A percentile compares a stretch with the other conserved stretches of the same genome.
phyloP scores from a whole-genome alignment of 2,888 invertebrate species.

The Mythimna ferrago region DNA sequence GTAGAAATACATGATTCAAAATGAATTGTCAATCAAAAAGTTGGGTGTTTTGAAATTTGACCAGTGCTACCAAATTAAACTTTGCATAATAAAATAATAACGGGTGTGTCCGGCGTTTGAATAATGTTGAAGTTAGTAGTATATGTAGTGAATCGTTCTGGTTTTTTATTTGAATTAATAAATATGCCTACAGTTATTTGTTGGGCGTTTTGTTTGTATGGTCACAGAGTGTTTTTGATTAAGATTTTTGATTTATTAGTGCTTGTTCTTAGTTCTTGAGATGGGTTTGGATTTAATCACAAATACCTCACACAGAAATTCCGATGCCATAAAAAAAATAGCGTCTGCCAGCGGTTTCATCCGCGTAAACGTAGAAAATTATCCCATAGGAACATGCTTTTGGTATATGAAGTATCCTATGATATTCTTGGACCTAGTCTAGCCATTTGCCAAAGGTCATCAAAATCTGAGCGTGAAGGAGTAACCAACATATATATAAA shows the following conservation, averaged over 20 bases:
- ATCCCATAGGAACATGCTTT: too few relatives aligned
- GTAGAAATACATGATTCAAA: conserved; percentile 57
- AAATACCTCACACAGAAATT: background rate
- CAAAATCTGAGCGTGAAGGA: too few relatives aligned
- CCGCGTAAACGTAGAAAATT: too few relatives aligned
- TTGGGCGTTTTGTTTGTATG: conserved; percentile 59
- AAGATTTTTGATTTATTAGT: conserved; percentile 46
- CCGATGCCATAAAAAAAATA: background rate
- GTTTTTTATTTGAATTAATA: conserved; percentile 47
- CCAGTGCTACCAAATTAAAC: conserved; percentile 63
- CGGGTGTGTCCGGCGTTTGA: conserved; percentile 54
- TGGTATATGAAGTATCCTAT: too few relatives aligned
- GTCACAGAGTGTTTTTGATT: conserved; percentile 42
- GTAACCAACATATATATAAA: too few relatives aligned
- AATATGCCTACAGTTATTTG: conserved; percentile 34
- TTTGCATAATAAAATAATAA: conserved; percentile 58
- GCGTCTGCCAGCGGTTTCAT: too few relatives aligned
- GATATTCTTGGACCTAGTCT: too few relatives aligned
- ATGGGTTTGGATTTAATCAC: background rate
- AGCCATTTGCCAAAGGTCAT: too few relatives aligned
- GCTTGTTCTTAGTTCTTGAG: conserved; percentile 22
- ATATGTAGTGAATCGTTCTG: conserved; percentile 40
- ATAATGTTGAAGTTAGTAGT: conserved; percentile 50
- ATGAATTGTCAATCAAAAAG: conserved; percentile 67
- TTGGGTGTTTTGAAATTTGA: conserved; percentile 61